Percentiles rank a stretch among this genome's conserved stretches.
Conservation (phyloP, 1,140 invertebrate species). For the Zaprionus capensis region DNA sequence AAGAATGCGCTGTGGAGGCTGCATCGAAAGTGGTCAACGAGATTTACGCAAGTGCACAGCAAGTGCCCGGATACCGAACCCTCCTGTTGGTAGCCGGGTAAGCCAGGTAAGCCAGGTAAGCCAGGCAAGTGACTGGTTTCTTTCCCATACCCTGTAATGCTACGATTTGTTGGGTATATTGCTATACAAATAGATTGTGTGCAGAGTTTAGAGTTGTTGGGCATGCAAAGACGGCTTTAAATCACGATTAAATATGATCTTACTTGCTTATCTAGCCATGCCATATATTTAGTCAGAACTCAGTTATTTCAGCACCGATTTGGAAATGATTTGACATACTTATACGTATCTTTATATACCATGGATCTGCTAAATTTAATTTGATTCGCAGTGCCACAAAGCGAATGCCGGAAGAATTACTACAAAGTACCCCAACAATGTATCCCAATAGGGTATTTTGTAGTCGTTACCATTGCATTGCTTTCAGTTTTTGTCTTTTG, state of each 20-base stretch:
- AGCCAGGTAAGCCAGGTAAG: not conserved
- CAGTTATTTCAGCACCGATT: not conserved
- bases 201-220: not conserved
- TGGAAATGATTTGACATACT: no score
- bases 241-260: no score
- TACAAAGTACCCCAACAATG: not conserved
- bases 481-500: conserved; percentile 25
- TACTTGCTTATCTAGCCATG: no score
- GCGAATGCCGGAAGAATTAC: no score
- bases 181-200: no score
- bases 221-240: not conserved
- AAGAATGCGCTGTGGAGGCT: conserved; percentile 25
- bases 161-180: not conserved
- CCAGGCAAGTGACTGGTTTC: conserved; percentile 25
- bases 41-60: conserved; percentile 45
- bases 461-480: conserved; percentile 22
- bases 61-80: conserved; percentile 22
- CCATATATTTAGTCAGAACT: not conserved
- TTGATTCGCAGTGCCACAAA: no score
- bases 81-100: conserved; percentile 14
- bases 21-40: conserved; percentile 36
- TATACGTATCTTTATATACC: no score
- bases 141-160: not conserved
- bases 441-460: not conserved
- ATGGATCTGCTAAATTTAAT: not conserved